Evolutionary conservation across 2,888 invertebrate genomes (phyloP), one percentile per base, ranked within the genome.

Genomic region (Latheticus oryzae): DNA sequence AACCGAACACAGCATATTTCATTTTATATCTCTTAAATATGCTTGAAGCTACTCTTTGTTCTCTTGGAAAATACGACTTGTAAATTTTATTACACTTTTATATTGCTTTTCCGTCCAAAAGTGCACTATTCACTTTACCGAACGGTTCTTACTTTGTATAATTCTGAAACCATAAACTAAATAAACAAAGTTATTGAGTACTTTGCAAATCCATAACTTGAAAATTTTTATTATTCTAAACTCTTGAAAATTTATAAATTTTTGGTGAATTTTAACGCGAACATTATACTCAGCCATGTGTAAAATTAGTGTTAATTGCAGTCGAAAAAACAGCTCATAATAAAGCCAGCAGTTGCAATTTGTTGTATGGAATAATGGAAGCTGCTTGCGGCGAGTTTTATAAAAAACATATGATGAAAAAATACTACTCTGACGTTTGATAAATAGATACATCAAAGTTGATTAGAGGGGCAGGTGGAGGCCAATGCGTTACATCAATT

Each of bases 401-500:
- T 26, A 32, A 17, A 33, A 48, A 35, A 33, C 21, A 23, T 17
- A 37, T 37, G 37, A 48, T 48, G 26, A 35, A 48, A 43, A 35
- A 48, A 19, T 24, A 21, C 11, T 11, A 21, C 48, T 35, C 19
- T 48, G 48, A 48, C 48, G 37, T 35, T 48, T 48, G 48, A 48
- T 48, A 48, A 48, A 48, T 48, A 48, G 37, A 48, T 35, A 48
- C 48, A 48, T 35, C 19, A 26, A 35, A 23, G 47, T 35, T 33
- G 33, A 35, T 47, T 13, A 26, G 23, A 26, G n/a, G 16, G 37
- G 23, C 11, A 12, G 32, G 37, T 26, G 45, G 37, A n/a, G 45
- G 28, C 13, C 21, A 13, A 30, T n/a, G 28, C 21, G 28, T 43
- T 30, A 59, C 59, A 59, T 59, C 55, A 59, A 59, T 59, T 59